A percentile compares a stretch with the other conserved stretches of the same genome.
phyloP scores from a whole-genome alignment of 2,113 vertebrate genomes.

The Taurulus bubalis region DNA sequence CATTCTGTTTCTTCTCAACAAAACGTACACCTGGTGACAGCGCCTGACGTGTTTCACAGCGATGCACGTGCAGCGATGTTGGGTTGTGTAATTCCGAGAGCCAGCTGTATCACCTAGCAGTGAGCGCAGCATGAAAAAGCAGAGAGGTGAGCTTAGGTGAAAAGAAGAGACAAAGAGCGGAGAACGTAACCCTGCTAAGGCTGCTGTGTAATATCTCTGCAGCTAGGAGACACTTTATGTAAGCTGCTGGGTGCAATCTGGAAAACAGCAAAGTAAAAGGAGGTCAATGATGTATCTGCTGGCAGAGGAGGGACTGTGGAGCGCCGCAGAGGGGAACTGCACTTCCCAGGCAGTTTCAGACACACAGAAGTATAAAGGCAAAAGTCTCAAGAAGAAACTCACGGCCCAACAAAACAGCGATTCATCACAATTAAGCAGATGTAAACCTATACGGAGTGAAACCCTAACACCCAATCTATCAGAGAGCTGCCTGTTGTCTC shows the following conservation, averaged over 20 bases:
- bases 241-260: conserved; percentile 59
- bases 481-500: conserved; percentile 40
- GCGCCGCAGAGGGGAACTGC: conserved; percentile 25
- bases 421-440: conserved; percentile 64
- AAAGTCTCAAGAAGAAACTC: conserved; percentile 23
- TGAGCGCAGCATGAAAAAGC: conserved; percentile 35
- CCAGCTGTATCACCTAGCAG: conserved; percentile 37
- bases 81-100: conserved; percentile 43
- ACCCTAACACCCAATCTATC: conserved; percentile 66
- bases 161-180: conserved; percentile 15
- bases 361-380: conserved; percentile 6
- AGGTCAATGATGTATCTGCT: conserved; percentile 56
- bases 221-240: conserved; percentile 56
- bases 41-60: conserved; percentile 31
- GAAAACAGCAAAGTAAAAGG: conserved; percentile 56
- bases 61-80: neutral
- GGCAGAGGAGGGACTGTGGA: conserved; percentile 30
- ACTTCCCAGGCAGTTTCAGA: conserved; percentile 21
- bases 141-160: conserved; percentile 46
- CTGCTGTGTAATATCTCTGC: conserved; percentile 55
- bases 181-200: conserved; percentile 31
- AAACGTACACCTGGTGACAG: conserved; percentile 64
- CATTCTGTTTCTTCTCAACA: conserved; percentile 71
- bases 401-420: conserved; percentile 14
- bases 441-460: conserved; percentile 60